Evolutionary conservation across 2,797 vertebrate species (phyloP), one percentile per base, ranked within the genome.

Genomic region (Anableps anableps): DNA sequence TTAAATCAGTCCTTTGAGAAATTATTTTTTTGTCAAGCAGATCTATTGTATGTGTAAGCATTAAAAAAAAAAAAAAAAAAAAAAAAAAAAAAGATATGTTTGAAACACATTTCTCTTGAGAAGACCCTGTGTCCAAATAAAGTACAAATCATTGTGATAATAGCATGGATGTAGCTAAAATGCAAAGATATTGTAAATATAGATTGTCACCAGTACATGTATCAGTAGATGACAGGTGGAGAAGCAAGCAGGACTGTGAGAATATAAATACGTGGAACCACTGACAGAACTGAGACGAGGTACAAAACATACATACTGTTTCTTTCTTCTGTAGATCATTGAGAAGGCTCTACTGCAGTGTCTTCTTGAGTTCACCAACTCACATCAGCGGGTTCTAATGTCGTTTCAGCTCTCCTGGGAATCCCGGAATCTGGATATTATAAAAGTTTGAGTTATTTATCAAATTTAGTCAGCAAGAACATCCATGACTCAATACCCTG

Each of bases 381-480:
- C 68, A 17, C 45, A 55, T 5, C 23, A 38, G 60, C 76, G 41
- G 26, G 58, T n/a, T 6, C 43, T 5, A 0, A 26, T 66, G 45
- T 82, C 53, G 31, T 82, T 50, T 66, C 71, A 41, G 76, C 66
- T 80, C 85, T 73, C 72, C 60, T 48, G 72, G 64, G 85, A 83
- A 72, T 77, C 16, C 51, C 23, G 14, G 66, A 77, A 85, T 88
- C 58, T 85, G 71, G 36, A 45, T 45, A 13, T 78, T 75, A 77
- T 81, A 81, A 85, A 88, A 83, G 38, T 80, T 88, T 89, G 48
- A 91, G 91, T 89, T 84, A 91, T 92, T 85, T 85, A 90, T 90
- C 64, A 82, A 78, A 85, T 79, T 86, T 78, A 51, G 36, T 58
- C 19, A 47, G 38, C 77, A 51, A 71, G 72, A 81, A 85, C 79